These are phyloP conservation scores for Aspidoscelis tigris DNA, from an alignment of 2,113 vertebrate species.

Conservation along the genomic window DNA sequence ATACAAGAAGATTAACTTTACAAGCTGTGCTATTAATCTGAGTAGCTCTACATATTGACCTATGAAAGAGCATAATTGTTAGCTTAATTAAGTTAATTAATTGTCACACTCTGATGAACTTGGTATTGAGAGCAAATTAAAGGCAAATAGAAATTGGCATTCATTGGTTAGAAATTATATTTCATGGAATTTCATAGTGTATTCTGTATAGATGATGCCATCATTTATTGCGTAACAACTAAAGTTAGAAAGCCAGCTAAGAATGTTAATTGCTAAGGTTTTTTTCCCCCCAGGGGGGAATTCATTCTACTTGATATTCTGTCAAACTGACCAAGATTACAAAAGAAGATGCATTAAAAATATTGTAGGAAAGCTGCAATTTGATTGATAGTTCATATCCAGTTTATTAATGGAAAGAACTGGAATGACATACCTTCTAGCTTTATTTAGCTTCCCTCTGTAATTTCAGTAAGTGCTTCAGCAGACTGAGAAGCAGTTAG, in stretches of 20 bases:
- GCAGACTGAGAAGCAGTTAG: background rate
- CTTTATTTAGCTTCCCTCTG: background rate
- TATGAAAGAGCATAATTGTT: conserved; percentile 88
- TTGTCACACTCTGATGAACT: conserved; percentile 83
- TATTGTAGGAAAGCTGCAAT: background rate
- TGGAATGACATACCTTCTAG: background rate
- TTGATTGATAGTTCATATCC: background rate
- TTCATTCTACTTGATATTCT: conserved; percentile 28
- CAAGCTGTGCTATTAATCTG: conserved; percentile 84
- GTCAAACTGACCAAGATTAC: conserved; percentile 49
- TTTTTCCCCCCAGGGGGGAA: background rate
- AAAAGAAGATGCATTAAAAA: conserved; percentile 20
- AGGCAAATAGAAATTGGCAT: conserved; percentile 85
- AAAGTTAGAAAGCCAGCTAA: conserved; percentile 53
- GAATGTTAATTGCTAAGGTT: conserved; percentile 58
- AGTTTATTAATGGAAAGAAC: background rate
- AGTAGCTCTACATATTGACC: conserved; percentile 81
- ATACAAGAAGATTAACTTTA: conserved; percentile 84
- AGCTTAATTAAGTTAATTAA: conserved; percentile 91
- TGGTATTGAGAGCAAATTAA: conserved; percentile 84
- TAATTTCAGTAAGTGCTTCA: background rate
- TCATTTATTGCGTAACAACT: conserved; percentile 59
- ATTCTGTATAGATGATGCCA: conserved; percentile 61
- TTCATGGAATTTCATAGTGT: conserved; percentile 71
- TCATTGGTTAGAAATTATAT: conserved; percentile 78